phyloP scores from a whole-genome alignment of 2,113 vertebrate species.

The Lichenostomus cassidix region DNA sequence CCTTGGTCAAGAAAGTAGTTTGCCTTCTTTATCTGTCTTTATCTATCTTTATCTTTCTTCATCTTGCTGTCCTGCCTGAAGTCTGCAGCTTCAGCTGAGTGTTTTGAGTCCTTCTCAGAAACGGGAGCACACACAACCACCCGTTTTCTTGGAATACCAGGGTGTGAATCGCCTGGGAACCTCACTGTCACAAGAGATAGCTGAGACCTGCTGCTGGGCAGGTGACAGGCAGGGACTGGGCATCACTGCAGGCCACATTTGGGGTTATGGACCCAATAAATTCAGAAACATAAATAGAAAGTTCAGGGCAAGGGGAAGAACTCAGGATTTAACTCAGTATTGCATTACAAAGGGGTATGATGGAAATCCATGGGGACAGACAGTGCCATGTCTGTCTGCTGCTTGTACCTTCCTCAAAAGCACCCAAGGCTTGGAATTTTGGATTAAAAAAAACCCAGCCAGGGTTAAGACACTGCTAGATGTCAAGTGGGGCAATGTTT shows the following conservation, averaged over 20 bases:
- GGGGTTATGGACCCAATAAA: background rate
- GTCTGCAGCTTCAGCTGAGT: background rate
- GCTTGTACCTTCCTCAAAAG: background rate
- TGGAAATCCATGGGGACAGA: background rate
- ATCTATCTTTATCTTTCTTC: background rate
- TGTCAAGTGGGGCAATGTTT: background rate
- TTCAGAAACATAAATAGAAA: background rate
- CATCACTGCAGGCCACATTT: background rate
- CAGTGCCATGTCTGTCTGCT: background rate
- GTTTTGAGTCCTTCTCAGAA: background rate
- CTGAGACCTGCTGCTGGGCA: background rate
- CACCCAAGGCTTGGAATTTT: background rate
- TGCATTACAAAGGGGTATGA: background rate
- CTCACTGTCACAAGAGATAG: rapidly evolving
- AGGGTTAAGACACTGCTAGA: background rate
- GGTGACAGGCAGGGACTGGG: background rate
- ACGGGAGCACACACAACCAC: background rate
- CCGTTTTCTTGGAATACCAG: background rate
- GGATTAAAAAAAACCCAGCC: background rate
- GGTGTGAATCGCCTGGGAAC: background rate
- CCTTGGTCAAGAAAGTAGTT: background rate
- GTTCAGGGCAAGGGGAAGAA: background rate
- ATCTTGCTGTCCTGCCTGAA: background rate
- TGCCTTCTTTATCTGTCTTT: background rate
- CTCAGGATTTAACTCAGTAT: background rate